Evolutionary conservation across 2,888 invertebrate genomes (phyloP).

Genomic region (Neoaliturus tenellus): DNA sequence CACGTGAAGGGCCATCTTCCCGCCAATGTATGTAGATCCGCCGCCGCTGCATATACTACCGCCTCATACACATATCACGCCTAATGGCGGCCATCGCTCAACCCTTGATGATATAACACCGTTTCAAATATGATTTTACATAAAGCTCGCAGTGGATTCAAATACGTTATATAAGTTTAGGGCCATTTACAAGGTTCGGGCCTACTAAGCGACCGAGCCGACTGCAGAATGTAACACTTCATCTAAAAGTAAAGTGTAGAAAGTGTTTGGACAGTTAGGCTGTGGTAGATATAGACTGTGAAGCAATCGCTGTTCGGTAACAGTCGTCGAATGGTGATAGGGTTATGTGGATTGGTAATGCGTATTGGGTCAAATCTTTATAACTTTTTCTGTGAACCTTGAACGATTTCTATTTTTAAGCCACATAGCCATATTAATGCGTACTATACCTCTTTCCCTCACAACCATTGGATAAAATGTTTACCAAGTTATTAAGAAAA

Average conservation of each 20-base stretch:
- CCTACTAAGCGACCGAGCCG: neutral
- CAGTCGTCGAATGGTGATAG: no score
- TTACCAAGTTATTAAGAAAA: no score
- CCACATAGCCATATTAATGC: no score
- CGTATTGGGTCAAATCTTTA: no score
- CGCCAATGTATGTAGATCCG: neutral
- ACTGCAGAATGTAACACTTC: neutral
- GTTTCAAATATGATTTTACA: neutral
- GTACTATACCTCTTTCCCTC: no score
- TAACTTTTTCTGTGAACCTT: no score
- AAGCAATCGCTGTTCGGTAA: neutral
- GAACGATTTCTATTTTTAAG: no score
- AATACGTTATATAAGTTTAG: constrained; percentile 4
- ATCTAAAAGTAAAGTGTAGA: neutral
- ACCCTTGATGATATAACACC: neutral
- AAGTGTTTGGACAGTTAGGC: neutral
- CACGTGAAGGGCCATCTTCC: neutral
- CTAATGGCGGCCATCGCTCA: neutral
- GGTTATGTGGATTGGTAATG: no score
- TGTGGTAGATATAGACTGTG: neutral
- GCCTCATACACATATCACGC: no score
- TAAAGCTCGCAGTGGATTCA: constrained; percentile 4
- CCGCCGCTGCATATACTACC: neutral
- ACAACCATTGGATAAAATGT: no score
- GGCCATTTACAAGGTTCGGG: constrained; percentile 5